A percentile compares a stretch with the other conserved stretches of the same genome.
These are phyloP conservation scores for Scaptomyza pallida DNA, from an alignment of 1,140 invertebrate species.

Conservation along the genomic window DNA sequence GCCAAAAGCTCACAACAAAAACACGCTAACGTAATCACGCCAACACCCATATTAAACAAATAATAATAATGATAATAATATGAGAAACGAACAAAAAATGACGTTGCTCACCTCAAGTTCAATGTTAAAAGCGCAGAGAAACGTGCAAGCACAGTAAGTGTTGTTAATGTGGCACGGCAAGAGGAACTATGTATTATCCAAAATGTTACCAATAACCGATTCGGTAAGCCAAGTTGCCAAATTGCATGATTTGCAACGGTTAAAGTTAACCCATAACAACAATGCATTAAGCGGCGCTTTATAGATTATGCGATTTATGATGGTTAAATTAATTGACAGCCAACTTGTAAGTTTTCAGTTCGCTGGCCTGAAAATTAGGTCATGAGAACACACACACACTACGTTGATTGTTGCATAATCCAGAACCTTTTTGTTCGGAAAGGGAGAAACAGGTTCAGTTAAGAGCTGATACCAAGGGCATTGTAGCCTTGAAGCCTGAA, in stretches of 20 bases:
- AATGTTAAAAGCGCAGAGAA: slow-evolving; percentile 36
- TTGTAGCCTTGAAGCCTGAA: slow-evolving; percentile 52
- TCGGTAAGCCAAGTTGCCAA: slow-evolving; percentile 1
- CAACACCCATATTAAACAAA: slow-evolving; percentile 15
- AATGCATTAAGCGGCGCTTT: slow-evolving; percentile 45
- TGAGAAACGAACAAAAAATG: slow-evolving; percentile 17
- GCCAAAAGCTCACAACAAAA: slow-evolving; percentile 8
- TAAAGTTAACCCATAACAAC: background rate
- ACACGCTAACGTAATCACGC: slow-evolving; percentile 22
- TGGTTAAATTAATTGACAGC: slow-evolving; percentile 44
- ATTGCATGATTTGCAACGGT: slow-evolving; percentile 18
- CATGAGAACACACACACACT: slow-evolving; percentile 53
- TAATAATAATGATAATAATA: slow-evolving; percentile 9
- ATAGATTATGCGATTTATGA: slow-evolving; percentile 48
- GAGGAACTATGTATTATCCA: background rate
- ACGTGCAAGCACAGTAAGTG: slow-evolving; percentile 13
- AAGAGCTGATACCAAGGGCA: slow-evolving; percentile 56
- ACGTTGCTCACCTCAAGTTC: slow-evolving; percentile 55
- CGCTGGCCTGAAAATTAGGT: slow-evolving; percentile 57
- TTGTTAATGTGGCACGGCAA: background rate
- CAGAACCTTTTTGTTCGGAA: slow-evolving; percentile 59
- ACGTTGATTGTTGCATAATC: slow-evolving; percentile 57
- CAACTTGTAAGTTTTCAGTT: slow-evolving; percentile 1
- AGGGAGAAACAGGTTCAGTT: slow-evolving; percentile 63
- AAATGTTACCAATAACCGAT: slow-evolving; percentile 6